A percentile compares a stretch with the other conserved stretches of the same genome.
These are phyloP conservation scores for Gymnoscopelus braueri DNA, from an alignment of 2,797 vertebrate species.

Conservation along the genomic window DNA sequence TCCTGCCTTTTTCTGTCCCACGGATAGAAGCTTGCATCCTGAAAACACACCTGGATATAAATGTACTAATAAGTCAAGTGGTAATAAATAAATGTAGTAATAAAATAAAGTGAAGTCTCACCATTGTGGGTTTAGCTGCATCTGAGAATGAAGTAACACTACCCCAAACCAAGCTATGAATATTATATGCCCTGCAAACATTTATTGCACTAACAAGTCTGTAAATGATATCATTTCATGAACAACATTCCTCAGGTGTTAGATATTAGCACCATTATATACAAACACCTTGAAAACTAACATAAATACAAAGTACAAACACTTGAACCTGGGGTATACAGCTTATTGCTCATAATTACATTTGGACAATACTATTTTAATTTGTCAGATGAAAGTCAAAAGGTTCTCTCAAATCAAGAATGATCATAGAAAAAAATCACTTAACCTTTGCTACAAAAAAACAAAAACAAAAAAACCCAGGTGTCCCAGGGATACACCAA, in stretches of 20 bases:
- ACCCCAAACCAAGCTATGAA: slow-evolving; percentile 22
- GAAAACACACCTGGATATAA: slow-evolving; percentile 22
- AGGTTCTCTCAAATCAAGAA: not conserved
- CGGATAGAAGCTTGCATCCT: not conserved
- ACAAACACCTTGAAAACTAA: slow-evolving; percentile 11
- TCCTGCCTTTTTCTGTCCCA: not conserved
- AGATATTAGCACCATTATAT: slow-evolving; percentile 8
- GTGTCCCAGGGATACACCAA: too few relatives aligned
- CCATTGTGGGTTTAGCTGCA: slow-evolving; percentile 9
- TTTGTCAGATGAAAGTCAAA: not conserved
- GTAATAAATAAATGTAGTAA: slow-evolving; percentile 6
- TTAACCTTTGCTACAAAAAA: not conserved
- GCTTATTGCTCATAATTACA: slow-evolving; percentile 20
- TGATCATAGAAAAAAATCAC: not conserved
- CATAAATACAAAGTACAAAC: not conserved
- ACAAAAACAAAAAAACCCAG: too few relatives aligned
- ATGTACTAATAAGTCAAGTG: slow-evolving; percentile 22
- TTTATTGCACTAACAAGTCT: slow-evolving; percentile 21
- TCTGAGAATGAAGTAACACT: slow-evolving; percentile 25
- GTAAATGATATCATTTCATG: slow-evolving; percentile 4
- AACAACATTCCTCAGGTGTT: slow-evolving; percentile 11
- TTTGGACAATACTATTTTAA: not conserved
- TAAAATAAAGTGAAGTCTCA: slow-evolving; percentile 30
- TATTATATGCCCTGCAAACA: slow-evolving; percentile 21
- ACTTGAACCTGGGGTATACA: not conserved